Base-by-base conservation (phyloP, 2,888 invertebrate species). In the Melinopterus prodromus region DNA sequence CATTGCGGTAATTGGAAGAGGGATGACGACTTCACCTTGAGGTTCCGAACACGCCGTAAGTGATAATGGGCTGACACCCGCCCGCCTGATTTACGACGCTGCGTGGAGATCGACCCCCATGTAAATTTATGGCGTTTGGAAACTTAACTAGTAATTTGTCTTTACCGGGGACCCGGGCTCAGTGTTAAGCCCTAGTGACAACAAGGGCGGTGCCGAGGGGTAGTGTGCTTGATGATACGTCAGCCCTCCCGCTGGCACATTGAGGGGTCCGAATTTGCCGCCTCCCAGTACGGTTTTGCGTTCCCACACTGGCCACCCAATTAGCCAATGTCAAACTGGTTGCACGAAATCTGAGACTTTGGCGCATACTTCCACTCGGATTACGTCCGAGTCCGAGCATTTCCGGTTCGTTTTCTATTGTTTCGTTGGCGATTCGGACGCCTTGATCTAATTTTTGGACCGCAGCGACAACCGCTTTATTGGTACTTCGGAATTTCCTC, bases 221-320 rank as follows among this genome's bases (percentile, higher is more conserved):
- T 74, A 77, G 79, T 77, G 75, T 77, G 70, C 70, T 77, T 74
- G 53, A 77, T 69, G 74, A 80, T 77, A 77, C 74, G 79, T 80
- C 79, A 77, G 79, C 79, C 79, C 79, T 77, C 79, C 79, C 77
- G 38, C 38, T 74, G 77, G 36, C 74, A 70, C 72, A 80, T 77
- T 77, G 79, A 80, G 77, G 79, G 79, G 77, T 9, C 53, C 53
- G 77, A 77, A 71, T 74, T 77, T 77, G 53, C 77, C 77, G 79
- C 16, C 77, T 53, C 53, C 53, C 53, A 75, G 77, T 70, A 70
- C 79, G 79, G 72, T 77, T 77, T 74, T 74, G 77, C 77, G 69
- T 37, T 69, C 77, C n/a, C 77, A 77, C 71, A 74, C 77, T 77
- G 74, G 79, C 79, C 79, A 80, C 77, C 79, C 79, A 80, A 77